Conservation (phyloP, 2,113 vertebrate species). For the Oostethus manadensis region DNA sequence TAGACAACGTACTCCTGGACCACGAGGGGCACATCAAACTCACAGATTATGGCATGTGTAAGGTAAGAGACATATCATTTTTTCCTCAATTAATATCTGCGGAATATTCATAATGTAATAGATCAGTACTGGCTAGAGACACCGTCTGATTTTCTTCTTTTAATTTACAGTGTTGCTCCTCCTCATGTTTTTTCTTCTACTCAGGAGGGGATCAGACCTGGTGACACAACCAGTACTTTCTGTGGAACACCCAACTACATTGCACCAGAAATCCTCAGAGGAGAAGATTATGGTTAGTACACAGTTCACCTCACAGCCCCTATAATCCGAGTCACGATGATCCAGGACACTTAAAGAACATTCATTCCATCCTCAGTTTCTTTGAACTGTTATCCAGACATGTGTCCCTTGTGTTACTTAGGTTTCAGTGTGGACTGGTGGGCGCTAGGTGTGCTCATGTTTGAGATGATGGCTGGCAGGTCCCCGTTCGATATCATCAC, state of each 20-base stretch:
- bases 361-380: not conserved
- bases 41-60: constrained; percentile 99
- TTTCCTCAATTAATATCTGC: not conserved
- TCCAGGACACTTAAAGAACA: not conserved
- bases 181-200: not conserved
- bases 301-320: not conserved
- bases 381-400: not conserved
- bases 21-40: constrained; percentile 96
- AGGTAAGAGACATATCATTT: constrained; percentile 64
- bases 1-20: constrained; percentile 97
- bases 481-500: constrained; percentile 98
- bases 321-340: not conserved
- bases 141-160: not conserved
- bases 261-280: constrained; percentile 93
- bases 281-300: constrained; percentile 92
- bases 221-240: constrained; percentile 97
- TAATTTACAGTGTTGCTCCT: not conserved
- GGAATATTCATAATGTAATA: constrained; percentile 22
- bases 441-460: constrained; percentile 96
- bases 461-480: constrained; percentile 98
- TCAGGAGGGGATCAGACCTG: constrained; percentile 94
- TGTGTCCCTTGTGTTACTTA: constrained; percentile 39
- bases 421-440: constrained; percentile 99
- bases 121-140: constrained; percentile 9
- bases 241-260: constrained; percentile 99